Evolutionary conservation across 2,113 vertebrate species (phyloP), one percentile per base, ranked within the genome.

Genomic region (Erinaceus europaeus): DNA sequence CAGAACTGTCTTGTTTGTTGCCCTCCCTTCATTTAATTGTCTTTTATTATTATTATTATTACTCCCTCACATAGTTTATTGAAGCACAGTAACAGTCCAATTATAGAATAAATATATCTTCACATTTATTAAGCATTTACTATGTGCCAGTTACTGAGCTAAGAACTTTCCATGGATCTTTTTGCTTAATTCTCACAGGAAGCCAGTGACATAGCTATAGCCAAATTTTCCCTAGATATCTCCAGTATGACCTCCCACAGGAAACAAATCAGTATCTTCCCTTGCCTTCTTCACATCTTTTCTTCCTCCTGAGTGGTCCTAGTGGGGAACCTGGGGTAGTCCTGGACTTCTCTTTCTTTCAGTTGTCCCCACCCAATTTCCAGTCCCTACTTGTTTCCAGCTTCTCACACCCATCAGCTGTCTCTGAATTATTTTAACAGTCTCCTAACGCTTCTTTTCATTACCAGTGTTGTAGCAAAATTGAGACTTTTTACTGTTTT

Each of bases 61-160:
- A 40, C 9, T 11, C 46, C 17, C 2, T 34, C 21, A 67, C 46
- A 15, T 44, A 20, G 59, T 68, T 78, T 86, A 55, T 42, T 42
- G 61, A 91, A 48, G 32, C 55, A 67, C 14, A 82, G 48, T 11
- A 3, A 18, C 52, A 18, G 83, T 32, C 20, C 50, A 29, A 83
- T 79, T 48, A 57, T 12, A 84, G 55, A 86, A 36, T 40, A 69
- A 62, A 25, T n/a, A 34, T 42, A 38, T 5, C 20, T 86, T n/a
- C n/a, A 59, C 20, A 77, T 52, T 83, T 71, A 38, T 76, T 57
- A 61, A 83, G 57, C 9, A n/a, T 4, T 40, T 68, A 81, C 23
- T 73, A 6, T 65, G n/a, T n/a, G 23, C 53, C 62, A 71, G n/a
- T n/a, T 1, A 25, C 50, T 38, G 42, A 57, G 25, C 34, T 52